phyloP scores from a whole-genome alignment of 2,797 vertebrate genomes.

The Pseudotriccus pelzelni region DNA sequence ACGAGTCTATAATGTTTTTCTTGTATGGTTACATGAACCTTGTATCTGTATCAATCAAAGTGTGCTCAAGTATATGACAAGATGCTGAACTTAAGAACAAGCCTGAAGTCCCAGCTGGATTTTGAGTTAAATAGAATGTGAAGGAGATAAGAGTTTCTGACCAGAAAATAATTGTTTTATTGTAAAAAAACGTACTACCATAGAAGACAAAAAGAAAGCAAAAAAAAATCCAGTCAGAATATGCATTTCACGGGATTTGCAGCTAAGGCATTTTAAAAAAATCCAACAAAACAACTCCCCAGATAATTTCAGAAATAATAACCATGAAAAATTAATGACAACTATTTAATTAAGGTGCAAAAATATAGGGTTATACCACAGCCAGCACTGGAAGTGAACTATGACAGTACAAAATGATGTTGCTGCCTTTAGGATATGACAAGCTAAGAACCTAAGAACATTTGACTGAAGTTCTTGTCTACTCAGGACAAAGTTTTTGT shows the following conservation, averaged over 20 bases:
- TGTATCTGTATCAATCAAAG: slow-evolving; percentile 64
- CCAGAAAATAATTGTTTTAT: slow-evolving; percentile 3
- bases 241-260: not conserved
- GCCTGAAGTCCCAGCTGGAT: slow-evolving; percentile 32
- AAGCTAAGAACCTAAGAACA: not conserved
- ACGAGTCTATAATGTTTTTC: slow-evolving; percentile 29
- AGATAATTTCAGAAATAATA: not conserved
- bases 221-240: not conserved
- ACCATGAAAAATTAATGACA: not conserved
- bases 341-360: not conserved
- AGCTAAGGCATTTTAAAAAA: not conserved
- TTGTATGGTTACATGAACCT: slow-evolving; percentile 37
- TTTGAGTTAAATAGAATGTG: slow-evolving; percentile 27
- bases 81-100: slow-evolving; percentile 26
- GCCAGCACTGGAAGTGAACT: not conserved
- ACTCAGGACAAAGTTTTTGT: not conserved
- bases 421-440: not conserved
- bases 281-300: not conserved
- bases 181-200: not conserved
- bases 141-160: slow-evolving; percentile 13
- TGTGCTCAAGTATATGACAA: slow-evolving; percentile 26
- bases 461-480: not conserved
- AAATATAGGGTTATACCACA: not conserved
- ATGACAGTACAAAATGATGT: not conserved
- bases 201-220: not conserved